Evolutionary conservation across 2,113 vertebrate species (phyloP), one percentile per base, ranked within the genome.

Genomic region (Coptodon bakossiorum): DNA sequence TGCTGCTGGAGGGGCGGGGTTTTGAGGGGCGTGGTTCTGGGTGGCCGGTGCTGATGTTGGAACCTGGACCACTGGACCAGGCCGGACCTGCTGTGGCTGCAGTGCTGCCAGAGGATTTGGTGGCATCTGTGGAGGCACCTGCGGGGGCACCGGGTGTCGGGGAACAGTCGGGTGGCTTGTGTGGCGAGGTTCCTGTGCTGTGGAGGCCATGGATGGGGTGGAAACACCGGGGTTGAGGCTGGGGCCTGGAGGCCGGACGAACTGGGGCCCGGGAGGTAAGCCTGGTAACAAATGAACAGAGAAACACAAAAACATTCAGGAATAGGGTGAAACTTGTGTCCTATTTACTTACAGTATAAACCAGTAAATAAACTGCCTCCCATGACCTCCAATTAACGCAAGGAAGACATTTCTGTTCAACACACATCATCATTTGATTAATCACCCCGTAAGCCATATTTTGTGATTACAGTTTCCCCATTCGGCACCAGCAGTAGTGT

Each of bases 1-100:
- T 93, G 95, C 66, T 93, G 95, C 89, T 95, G 97, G 52, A 91
- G 95, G 0, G 87, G 91, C 7, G 90, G 96, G 79, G 83, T 94
- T 97, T 82, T 96, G 97, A 63, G 97, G 87, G 84, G 96, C 97
- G 95, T 97, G 97, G 94, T 97, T 98, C 90, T 97, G 97, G 85
- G 93, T 80, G 19, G 96, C 94, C 43, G 97, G 91, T 53, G 93
- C 91, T 38, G 97, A 94, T 10, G 96, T 96, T 19, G 97, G 95
- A 90, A 98, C 94, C 95, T 98, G 98, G 90, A 98, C 97, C 92
- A 97, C 95, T 43, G 97, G 85, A 95, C 97, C 97, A 59, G 97
- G 94, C 95, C 95, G 97, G 93, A 96, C 95, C 96, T 96, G 97
- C 31, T 78, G 71, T 17, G 22, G 24, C 24, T 76, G 73, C 27